Evolutionary conservation across 2,113 vertebrate species (phyloP).

Genomic region (Eretmochelys imbricata): DNA sequence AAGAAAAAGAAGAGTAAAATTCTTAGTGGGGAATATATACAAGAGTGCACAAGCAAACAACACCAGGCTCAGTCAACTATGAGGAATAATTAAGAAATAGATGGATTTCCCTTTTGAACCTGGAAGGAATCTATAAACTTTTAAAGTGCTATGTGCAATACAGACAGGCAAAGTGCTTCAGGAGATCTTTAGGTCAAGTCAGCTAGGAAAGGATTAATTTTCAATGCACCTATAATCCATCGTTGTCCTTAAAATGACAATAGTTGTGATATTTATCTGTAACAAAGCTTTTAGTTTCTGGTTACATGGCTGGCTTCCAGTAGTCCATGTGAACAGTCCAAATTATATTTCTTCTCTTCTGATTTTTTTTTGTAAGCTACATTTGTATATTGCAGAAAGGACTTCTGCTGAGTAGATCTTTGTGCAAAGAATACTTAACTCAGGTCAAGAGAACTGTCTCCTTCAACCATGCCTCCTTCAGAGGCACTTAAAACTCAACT

Average conservation of each 20-base stretch:
- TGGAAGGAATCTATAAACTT: neutral
- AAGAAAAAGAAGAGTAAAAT: neutral
- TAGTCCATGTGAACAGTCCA: neutral
- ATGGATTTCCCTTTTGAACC: neutral
- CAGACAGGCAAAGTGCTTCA: neutral
- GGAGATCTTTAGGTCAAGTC: neutral
- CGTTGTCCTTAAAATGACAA: neutral
- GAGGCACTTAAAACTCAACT: neutral
- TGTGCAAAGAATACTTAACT: neutral
- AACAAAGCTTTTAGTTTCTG: neutral
- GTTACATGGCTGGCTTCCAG: neutral
- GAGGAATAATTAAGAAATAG: neutral
- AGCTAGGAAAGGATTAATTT: neutral
- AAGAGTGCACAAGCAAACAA: neutral
- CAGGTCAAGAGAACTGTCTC: neutral
- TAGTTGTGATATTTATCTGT: neutral
- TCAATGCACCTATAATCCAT: neutral
- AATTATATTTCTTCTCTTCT: neutral
- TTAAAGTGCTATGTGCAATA: accelerated
- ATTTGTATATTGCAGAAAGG: slow-evolving; percentile 16
- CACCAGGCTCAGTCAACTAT: neutral
- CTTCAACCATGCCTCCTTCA: neutral
- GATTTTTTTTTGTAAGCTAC: neutral
- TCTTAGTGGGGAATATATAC: neutral
- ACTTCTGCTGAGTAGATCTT: neutral